Evolutionary conservation across 2,888 invertebrate genomes (phyloP), one percentile per base, ranked within the genome.

Genomic region (Drosophila kanekoi): DNA sequence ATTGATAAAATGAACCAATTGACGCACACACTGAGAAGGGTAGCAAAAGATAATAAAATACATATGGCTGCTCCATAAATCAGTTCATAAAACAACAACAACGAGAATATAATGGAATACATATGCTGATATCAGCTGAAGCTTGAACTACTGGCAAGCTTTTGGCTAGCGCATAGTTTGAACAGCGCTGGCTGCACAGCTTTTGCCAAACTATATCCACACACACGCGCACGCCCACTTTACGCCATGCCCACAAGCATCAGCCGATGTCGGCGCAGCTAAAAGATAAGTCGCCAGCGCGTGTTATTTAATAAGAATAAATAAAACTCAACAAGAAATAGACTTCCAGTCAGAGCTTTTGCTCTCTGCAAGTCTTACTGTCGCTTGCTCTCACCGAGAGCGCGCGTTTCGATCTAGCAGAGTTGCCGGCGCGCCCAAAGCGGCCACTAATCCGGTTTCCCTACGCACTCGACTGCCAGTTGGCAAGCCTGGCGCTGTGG

Each of bases 281-380:
- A 45, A 53, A 53, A 44, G 60, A 70, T 57, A 73, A 73, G 16
- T 45, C 38, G 47, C 16, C 56, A 32, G 53, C 81, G 80, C 64
- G 73, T 70, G 77, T 79, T 52, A 14, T n/a, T 43, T 49, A 65
- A 65, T 60, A 58, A 73, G 71, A 69, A 78, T 53, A 40, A 52
- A 40, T 20, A 64, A 54, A 28, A 53, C 43, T 45, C 6, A 40
- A 52, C 52, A 20, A 54, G 44, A 40, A 33, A 38, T 44, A 5
- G 8, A 20, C 18, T 47, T 70, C 62, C 41, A 33, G 54, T 35
- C 16, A 40, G 32, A 79, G 77, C 69, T 65, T 62, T 69, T 23
- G 41, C 8, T n/a, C 60, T 54, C 47, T 57, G 53, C 40, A 47
- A 54, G 32, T 18, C 33, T 14, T 38, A 23, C 35, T 11, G 40